Evolutionary conservation across 2,113 vertebrate genomes (phyloP).

Genomic region (Hippocampus barbouri): DNA sequence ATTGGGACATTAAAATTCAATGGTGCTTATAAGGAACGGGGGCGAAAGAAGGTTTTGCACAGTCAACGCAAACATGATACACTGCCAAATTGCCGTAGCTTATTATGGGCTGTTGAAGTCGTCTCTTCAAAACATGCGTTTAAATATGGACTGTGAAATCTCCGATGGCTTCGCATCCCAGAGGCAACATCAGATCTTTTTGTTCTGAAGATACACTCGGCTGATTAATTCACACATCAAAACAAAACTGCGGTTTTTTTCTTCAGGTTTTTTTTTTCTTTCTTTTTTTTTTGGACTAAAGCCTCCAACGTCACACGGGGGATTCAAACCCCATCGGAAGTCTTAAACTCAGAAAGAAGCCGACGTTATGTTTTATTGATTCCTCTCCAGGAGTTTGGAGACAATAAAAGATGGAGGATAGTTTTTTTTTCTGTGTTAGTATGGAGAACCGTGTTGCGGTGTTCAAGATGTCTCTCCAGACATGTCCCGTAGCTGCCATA

Average conservation of each 20-base stretch:
- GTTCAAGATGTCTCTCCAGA: slow-evolving; percentile 64
- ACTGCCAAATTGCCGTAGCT: slow-evolving; percentile 44
- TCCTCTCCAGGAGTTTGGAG: slow-evolving; percentile 63
- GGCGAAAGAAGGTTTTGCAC: slow-evolving; percentile 13
- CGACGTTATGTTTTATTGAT: slow-evolving; percentile 71
- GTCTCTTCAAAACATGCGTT: slow-evolving; percentile 65
- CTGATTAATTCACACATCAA: slow-evolving; percentile 76
- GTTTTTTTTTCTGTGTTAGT: slow-evolving; percentile 60
- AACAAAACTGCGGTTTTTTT: slow-evolving; percentile 61
- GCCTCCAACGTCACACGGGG: slow-evolving; percentile 52
- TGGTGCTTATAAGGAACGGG: slow-evolving; percentile 8
- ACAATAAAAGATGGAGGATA: slow-evolving; percentile 57
- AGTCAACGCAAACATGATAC: slow-evolving; percentile 39
- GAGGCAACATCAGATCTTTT: slow-evolving; percentile 70
- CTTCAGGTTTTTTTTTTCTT: slow-evolving; percentile 17
- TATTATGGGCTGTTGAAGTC: slow-evolving; percentile 56
- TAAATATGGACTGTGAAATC: slow-evolving; percentile 61
- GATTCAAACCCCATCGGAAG: slow-evolving; percentile 64
- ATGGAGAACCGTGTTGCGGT: slow-evolving; percentile 51
- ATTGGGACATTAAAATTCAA: slow-evolving; percentile 37
- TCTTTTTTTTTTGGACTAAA: slow-evolving; percentile 46
- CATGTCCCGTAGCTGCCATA: slow-evolving; percentile 57
- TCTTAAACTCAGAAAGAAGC: slow-evolving; percentile 63
- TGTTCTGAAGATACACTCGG: slow-evolving; percentile 65
- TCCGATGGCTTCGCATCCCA: slow-evolving; percentile 61